Evolutionary conservation across 2,888 invertebrate species (phyloP), one percentile per base, ranked within the genome.

Genomic region (Neuroscelio doddi): DNA sequence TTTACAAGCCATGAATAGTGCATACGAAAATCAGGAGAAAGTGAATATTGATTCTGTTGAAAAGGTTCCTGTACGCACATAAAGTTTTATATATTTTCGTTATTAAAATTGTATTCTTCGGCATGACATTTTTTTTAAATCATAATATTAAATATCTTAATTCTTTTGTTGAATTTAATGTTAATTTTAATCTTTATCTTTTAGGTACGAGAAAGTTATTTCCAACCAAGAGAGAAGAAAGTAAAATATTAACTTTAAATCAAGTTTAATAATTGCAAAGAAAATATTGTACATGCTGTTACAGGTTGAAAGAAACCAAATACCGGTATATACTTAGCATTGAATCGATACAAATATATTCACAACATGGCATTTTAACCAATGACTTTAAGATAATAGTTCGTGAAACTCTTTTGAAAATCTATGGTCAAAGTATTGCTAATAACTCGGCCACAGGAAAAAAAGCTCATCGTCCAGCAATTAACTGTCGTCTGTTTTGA

Each of bases 351-450:
- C n/a, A 15, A 30, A 30, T 32, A n/a, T 15, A 46, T 46, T 14
- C 8, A 49, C 29, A 4, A 49, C n/a, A 5, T 4, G 1, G 24
- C 49, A 36, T 9, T 14, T 5, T 30, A 3, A 9, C 17, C 3
- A 34, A 49, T 9, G 24, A 49, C 24, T 49, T 32, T 32, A 34
- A 14, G 21, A 24, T 49, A 17, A 27, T 49, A 14, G 10, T 9
- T 5, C 26, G 12, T 1, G 32, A 46, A n/a, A 46, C 30, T 16
- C 10, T 29, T 3, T 10, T 46, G n/a, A 29, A 46, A 30, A 29
- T 46, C 29, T 32, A 46, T 30, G 45, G 45, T 4, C 30, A 46
- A 12, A 46, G 45, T 16, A 32, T 46, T 12, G 17, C 10, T 1
- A 46, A 46, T 29, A 16, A 46, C 29, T 46, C 32, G 5, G 45